phyloP scores from a whole-genome alignment of 2,797 vertebrate species.

The Tinamus major region DNA sequence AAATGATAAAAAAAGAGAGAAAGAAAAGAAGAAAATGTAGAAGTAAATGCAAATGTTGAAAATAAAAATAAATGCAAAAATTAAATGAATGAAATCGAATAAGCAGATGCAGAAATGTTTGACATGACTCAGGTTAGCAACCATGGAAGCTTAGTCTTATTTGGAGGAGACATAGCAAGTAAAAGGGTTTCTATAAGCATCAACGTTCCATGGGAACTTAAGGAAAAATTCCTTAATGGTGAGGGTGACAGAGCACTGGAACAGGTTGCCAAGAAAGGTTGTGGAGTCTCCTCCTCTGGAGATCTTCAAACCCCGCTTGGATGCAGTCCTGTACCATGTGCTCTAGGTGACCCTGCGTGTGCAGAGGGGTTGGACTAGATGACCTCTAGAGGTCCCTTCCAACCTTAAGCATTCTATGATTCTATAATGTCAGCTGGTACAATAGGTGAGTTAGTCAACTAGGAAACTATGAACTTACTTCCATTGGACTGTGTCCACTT shows the following conservation, averaged over 20 bases:
- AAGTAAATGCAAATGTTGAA: background rate
- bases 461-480: background rate
- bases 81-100: background rate
- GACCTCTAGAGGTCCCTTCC: too few species aligned
- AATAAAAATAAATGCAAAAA: background rate
- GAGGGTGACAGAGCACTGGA: too few species aligned
- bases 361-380: too few species aligned
- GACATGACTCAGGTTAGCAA: background rate
- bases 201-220: too few species aligned
- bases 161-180: background rate
- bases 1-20: background rate
- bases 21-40: background rate
- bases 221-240: too few species aligned
- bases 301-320: too few species aligned
- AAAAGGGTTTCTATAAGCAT: background rate
- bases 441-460: background rate
- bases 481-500: background rate
- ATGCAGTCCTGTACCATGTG: too few species aligned
- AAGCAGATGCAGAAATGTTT: background rate
- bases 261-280: too few species aligned
- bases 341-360: too few species aligned
- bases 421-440: background rate
- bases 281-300: too few species aligned
- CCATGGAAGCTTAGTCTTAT: background rate
- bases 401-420: too few species aligned